These are phyloP conservation scores for Phaetusa simplex DNA, from an alignment of 2,113 vertebrate genomes.

Conservation along the genomic window DNA sequence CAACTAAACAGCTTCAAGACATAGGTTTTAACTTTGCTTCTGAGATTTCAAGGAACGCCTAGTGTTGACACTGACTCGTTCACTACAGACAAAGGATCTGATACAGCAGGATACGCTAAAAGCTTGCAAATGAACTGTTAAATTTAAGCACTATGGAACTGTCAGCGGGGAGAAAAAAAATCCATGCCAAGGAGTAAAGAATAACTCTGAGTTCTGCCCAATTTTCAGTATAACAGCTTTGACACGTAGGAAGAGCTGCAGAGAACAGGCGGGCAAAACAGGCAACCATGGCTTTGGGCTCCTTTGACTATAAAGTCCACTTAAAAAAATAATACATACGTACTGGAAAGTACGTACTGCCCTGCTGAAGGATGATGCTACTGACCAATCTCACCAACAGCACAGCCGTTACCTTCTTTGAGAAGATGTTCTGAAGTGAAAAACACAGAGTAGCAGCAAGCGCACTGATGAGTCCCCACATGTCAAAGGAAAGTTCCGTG, in stretches of 20 bases:
- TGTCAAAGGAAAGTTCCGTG: constrained; percentile 93
- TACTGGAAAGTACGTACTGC: fast-evolving
- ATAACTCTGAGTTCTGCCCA: neutral
- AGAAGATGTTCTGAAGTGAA: constrained; percentile 98
- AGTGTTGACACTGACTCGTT: neutral
- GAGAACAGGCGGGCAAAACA: neutral
- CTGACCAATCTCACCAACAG: fast-evolving
- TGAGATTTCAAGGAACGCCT: neutral
- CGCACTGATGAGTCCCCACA: constrained; percentile 93
- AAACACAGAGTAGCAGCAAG: constrained; percentile 96
- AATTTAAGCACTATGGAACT: neutral
- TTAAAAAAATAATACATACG: fast-evolving
- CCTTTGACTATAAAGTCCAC: neutral
- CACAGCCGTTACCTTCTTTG: constrained; percentile 87
- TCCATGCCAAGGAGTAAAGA: neutral
- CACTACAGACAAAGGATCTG: neutral
- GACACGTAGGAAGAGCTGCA: neutral
- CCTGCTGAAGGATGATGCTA: neutral
- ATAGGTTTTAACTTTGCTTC: neutral
- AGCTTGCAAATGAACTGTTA: neutral
- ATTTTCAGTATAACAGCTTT: neutral
- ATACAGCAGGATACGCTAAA: too few species aligned
- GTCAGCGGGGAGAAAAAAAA: neutral
- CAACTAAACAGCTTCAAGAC: neutral
- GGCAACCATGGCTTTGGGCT: neutral